Evolutionary conservation across 2,113 vertebrate genomes (phyloP).

Genomic region (Pluvialis apricaria): DNA sequence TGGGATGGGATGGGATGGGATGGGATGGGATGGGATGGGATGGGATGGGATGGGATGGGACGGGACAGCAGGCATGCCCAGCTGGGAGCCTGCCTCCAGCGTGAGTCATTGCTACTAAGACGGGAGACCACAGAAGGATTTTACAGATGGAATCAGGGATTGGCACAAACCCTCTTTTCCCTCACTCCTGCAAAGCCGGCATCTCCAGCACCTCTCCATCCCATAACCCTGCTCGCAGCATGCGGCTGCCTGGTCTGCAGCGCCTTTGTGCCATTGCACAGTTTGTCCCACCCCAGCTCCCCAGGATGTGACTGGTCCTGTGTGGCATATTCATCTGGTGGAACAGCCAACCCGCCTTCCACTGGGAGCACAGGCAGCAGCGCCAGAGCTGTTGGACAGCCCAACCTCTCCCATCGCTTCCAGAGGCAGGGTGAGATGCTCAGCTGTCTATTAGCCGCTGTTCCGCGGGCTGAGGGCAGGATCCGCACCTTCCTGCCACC

Average conservation of each 20-base stretch:
- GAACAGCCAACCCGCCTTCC: neutral
- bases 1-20: too few species aligned
- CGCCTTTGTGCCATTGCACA: neutral
- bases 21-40: too few species aligned
- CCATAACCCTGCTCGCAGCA: fast-evolving
- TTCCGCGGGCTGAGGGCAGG: neutral
- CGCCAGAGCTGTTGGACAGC: fast-evolving
- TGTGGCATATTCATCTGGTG: neutral
- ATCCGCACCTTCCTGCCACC: neutral
- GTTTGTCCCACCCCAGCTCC: neutral
- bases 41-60: neutral
- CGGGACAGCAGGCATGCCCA: neutral
- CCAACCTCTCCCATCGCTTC: neutral
- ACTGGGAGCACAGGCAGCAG: neutral
- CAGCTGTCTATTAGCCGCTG: neutral
- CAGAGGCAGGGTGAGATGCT: neutral
- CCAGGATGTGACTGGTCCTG: neutral
- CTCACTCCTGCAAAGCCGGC: neutral
- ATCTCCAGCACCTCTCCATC: neutral
- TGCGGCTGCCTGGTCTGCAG: neutral
- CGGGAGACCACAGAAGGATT: neutral
- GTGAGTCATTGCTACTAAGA: neutral
- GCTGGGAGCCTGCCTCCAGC: neutral
- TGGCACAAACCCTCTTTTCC: neutral
- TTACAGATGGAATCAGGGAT: neutral